Base-by-base conservation (phyloP, 2,797 vertebrate genomes). In the Sebastes trivittatus region DNA sequence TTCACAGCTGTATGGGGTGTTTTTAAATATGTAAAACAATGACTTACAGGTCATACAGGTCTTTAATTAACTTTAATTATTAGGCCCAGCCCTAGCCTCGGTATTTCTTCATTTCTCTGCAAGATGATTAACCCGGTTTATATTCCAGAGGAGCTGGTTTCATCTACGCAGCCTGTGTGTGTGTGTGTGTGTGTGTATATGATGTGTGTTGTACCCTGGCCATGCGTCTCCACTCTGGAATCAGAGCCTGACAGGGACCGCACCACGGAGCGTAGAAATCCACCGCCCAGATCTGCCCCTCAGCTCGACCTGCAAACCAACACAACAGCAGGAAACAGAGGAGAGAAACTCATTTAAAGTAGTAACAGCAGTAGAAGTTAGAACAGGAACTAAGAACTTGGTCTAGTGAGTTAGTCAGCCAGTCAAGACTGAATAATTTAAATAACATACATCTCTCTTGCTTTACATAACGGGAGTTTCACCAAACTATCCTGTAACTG, bases 211-310 rank as follows among this genome's bases (percentile, higher is more conserved):
- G n/a, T 92, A 99, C 98, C 97, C 97, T 94, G 64, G 97, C 98
- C 97, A 99, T 98, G 84, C 97, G 97, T 88, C 97, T 98, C 98
- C 98, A 99, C 86, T 99, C 98, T 5, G 98, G 98, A 93, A 98
- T 93, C 90, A 99, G 93, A 34, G 97, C 96, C 91, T 98, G 98
- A 84, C 98, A 99, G 1, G 98, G 98, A 54, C 98, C 97, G 69
- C 98, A 99, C 98, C 98, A 99, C 0, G 98, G 98, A 70, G 98
- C 97, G 0, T 97, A 99, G 94, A 98, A 99, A 87, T 99, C 98
- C 77, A 99, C 97, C 77, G 96, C 95, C 98, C 98, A 99, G 36
- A 95, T 88, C 87, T 98, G 96, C 0, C 95, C 95, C 4, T 77
- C 78, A 32, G 61, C 67, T 18, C 91, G 72, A 58, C 86, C 94